These are phyloP conservation scores for Microctenopoma lineatum DNA, from an alignment of 2,797 vertebrate species.

Conservation along the genomic window DNA sequence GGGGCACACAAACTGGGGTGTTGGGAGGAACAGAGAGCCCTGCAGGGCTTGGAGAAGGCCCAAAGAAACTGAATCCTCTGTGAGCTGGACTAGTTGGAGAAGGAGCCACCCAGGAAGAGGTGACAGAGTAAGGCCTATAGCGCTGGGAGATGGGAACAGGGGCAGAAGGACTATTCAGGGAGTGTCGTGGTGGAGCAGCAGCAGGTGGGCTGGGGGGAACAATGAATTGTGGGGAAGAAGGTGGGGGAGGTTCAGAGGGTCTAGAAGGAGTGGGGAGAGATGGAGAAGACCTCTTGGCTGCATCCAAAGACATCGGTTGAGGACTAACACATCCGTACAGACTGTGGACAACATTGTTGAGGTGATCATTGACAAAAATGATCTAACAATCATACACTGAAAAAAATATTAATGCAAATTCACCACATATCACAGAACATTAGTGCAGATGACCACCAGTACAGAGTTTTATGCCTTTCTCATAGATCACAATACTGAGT, in stretches of 20 bases:
- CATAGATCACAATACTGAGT: background rate
- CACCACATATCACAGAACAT: background rate
- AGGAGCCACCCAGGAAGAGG: conserved; percentile 79
- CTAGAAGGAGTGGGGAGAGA: conserved; percentile 78
- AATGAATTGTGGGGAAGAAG: conserved; percentile 74
- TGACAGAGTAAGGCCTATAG: conserved; percentile 90
- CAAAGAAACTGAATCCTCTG: conserved; percentile 62
- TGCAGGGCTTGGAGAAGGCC: conserved; percentile 65
- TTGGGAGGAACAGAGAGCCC: conserved; percentile 72
- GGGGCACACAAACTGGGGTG: conserved; percentile 68
- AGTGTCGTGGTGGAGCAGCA: conserved; percentile 61
- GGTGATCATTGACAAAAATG: conserved; percentile 66
- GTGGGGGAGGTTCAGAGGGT: conserved; percentile 65
- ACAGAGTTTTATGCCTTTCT: background rate
- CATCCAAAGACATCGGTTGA: conserved; percentile 83
- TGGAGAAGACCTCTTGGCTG: conserved; percentile 82
- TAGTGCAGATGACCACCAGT: background rate
- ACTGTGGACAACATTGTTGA: conserved; percentile 86
- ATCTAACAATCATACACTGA: conserved; percentile 26
- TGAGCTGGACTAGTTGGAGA: conserved; percentile 77
- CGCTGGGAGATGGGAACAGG: conserved; percentile 87
- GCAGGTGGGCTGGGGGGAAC: conserved; percentile 77
- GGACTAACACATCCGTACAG: conserved; percentile 94
- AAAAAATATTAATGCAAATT: conserved; percentile 43
- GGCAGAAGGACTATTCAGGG: conserved; percentile 77